Evolutionary conservation across 2,888 invertebrate genomes (phyloP).

Genomic region (Drosophila multiciliata): DNA sequence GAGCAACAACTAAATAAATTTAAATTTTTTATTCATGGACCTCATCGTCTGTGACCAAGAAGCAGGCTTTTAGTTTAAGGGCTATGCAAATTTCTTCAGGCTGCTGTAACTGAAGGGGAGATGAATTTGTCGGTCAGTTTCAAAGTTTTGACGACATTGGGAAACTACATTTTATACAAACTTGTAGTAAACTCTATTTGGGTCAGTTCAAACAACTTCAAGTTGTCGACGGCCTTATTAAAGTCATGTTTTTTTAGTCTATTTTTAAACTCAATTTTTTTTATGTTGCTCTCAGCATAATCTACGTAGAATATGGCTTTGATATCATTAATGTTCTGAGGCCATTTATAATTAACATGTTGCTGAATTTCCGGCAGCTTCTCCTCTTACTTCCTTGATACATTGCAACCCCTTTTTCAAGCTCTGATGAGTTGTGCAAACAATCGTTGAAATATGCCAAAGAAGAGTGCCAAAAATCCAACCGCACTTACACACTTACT

Average conservation of each 20-base stretch:
- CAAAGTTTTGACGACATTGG: slow-evolving; percentile 38
- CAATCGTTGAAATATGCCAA: slow-evolving; percentile 16
- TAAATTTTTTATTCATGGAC: slow-evolving; percentile 36
- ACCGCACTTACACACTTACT: slow-evolving; percentile 5
- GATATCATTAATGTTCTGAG: slow-evolving; percentile 5
- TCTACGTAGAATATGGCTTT: slow-evolving; percentile 14
- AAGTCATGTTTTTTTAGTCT: background rate
- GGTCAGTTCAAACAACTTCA: slow-evolving; percentile 24
- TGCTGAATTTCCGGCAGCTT: slow-evolving; percentile 11
- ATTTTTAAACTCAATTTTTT: background rate
- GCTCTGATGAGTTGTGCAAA: slow-evolving; percentile 15
- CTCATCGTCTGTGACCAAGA: slow-evolving; percentile 22
- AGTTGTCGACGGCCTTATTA: background rate
- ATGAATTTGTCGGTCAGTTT: slow-evolving; percentile 15
- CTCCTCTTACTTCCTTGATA: background rate
- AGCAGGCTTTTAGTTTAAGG: slow-evolving; percentile 8
- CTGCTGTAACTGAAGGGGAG: background rate
- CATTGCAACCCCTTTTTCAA: slow-evolving; percentile 15
- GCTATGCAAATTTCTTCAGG: slow-evolving; percentile 47
- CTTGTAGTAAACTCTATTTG: slow-evolving; percentile 26
- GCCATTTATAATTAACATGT: slow-evolving; percentile 30
- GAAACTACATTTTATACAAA: background rate
- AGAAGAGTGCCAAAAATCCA: slow-evolving; percentile 28
- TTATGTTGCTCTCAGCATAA: background rate
- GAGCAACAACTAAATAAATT: background rate